Percentiles rank a stretch among this genome's conserved stretches.
Conservation (phyloP, 1,140 invertebrate species). For the Ptiloglossa arizonensis region DNA sequence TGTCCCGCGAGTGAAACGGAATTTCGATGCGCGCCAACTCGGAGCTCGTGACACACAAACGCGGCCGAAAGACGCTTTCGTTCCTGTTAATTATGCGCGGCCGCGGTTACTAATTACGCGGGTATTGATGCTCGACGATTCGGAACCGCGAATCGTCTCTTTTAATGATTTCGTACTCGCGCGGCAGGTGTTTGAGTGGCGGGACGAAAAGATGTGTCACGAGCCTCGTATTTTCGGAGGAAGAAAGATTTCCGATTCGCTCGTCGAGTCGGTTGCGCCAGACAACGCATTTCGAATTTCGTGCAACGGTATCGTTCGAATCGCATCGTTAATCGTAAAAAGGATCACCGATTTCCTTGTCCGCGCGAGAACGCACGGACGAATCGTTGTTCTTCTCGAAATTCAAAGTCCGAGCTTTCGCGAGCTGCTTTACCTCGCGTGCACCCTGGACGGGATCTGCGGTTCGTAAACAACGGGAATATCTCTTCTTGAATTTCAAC, state of each 20-base stretch:
- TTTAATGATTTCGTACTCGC: slow-evolving; percentile 22
- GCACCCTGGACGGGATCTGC: too few species aligned
- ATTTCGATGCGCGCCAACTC: background rate
- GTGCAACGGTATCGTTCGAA: too few species aligned
- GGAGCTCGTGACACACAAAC: slow-evolving; percentile 38
- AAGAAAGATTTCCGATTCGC: too few species aligned
- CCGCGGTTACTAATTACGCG: slow-evolving; percentile 40
- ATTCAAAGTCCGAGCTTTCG: too few species aligned
- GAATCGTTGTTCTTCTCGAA: too few species aligned
- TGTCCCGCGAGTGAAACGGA: background rate
- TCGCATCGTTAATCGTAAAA: too few species aligned
- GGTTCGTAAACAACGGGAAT: too few species aligned
- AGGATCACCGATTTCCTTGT: too few species aligned
- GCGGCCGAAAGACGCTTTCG: background rate
- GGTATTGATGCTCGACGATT: slow-evolving; percentile 25
- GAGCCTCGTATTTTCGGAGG: background rate
- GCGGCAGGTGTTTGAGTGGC: background rate
- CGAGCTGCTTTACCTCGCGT: too few species aligned
- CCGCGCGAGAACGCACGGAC: too few species aligned
- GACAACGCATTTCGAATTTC: too few species aligned
- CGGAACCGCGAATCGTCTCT: background rate
- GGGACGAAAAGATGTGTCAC: background rate
- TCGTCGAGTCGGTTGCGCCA: background rate
- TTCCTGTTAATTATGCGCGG: slow-evolving; percentile 30
- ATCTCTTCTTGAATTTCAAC: too few species aligned